Base-by-base conservation (phyloP, 2,797 vertebrate genomes). In the Channa striata region DNA sequence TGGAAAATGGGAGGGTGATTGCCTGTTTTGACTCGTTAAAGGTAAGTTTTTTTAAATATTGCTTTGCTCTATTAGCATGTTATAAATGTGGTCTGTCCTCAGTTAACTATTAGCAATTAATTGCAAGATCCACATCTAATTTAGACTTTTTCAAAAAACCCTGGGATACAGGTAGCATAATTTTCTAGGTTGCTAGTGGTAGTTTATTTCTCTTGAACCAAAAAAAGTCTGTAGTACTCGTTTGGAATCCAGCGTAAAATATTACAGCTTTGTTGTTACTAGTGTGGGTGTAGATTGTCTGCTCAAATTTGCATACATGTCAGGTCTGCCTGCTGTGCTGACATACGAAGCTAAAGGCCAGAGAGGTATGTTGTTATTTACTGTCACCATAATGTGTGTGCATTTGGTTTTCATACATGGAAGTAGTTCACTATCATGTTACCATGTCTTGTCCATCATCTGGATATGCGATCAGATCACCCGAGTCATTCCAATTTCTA, bases 11-110 rank as follows among this genome's bases (percentile, higher is more conserved):
- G 84, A 94, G 97, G 90, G 97, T 99, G 72, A 99, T 99, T 58
- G 97, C 97, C 92, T 99, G 97, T 86, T 99, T 99, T 80, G 97
- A 99, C 93, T 99, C 97, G 25, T 93, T 99, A 80, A 99, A 99
- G 97, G 97, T 98, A 95, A 96, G 96, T 50, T 20, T 14, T 16
- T 16, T 33, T 14, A 0, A 11, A 16, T 3, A 37, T 7, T 12
- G 6, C 11, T 43, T n/a, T 52, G 19, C 16, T 69, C 39, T 56
- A 17, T 47, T 51, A 17, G 46, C 33, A 37, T 14, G 25, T 49
- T 42, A 9, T 34, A 8, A 19, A 9, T 68, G 30, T 39, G 9
- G 17, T 60, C 12, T 9, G 5, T 39, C 16, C 33, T 43, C 7
- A 40, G 11, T 14, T 19, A 33, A 5, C 12, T 36, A 16, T 3